Evolutionary conservation across 2,888 invertebrate species (phyloP).

Genomic region (Drosophila dives): DNA sequence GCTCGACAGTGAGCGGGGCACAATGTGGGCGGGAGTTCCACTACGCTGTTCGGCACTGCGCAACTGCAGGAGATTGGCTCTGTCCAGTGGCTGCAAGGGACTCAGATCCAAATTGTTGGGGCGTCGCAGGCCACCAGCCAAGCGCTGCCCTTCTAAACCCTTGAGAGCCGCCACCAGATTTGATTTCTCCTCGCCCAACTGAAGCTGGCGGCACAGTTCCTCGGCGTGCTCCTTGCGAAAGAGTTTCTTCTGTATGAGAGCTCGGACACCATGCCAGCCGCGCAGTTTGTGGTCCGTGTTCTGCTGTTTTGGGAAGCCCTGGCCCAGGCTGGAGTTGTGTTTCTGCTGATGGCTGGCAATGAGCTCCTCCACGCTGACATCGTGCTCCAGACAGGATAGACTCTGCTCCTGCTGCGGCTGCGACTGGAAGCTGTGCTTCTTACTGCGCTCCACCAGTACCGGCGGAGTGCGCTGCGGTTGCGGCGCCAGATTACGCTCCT

Average conservation of each 20-base stretch:
- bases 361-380: conserved; percentile 84
- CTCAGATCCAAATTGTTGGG: conserved; percentile 84
- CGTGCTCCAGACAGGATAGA: conserved; percentile 83
- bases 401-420: conserved; percentile 82
- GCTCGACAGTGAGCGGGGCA: conserved; percentile 78
- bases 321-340: conserved; percentile 79
- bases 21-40: conserved; percentile 79
- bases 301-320: conserved; percentile 85
- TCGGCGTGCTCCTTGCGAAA: conserved; percentile 81
- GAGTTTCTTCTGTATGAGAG: conserved; percentile 84
- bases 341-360: conserved; percentile 73
- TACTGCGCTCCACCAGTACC: conserved; percentile 83
- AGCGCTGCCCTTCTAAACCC: conserved; percentile 40
- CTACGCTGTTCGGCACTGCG: conserved; percentile 68
- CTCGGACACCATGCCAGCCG: conserved; percentile 85
- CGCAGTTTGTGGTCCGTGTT: conserved; percentile 84
- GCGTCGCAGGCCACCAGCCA: conserved; percentile 52
- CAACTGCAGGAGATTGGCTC: conserved; percentile 55
- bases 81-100: conserved; percentile 54
- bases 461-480: conserved; percentile 72
- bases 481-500: conserved; percentile 89
- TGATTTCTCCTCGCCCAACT: conserved; percentile 82
- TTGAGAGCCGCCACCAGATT: conserved; percentile 82
- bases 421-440: conserved; percentile 83
- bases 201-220: conserved; percentile 66